phyloP scores from a whole-genome alignment of 2,113 vertebrate genomes.

The Lophotis ruficrista region DNA sequence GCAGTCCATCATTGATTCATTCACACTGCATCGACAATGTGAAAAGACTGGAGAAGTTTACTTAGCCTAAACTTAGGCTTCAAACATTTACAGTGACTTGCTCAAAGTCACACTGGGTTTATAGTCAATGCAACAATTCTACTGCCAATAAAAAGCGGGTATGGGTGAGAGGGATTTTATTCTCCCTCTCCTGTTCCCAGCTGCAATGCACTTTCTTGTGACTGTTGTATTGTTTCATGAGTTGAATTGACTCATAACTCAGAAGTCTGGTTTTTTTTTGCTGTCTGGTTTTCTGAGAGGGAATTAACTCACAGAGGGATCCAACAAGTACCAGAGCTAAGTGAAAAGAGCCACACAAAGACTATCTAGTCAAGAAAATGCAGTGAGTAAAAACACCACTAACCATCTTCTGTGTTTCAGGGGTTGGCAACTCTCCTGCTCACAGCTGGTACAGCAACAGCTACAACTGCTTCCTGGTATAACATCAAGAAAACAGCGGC shows the following conservation, averaged over 20 bases:
- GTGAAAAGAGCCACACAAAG: neutral
- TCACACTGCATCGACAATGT: neutral
- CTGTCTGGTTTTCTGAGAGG: neutral
- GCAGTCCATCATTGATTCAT: neutral
- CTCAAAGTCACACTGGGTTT: neutral
- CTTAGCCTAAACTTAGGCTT: too few relatives aligned
- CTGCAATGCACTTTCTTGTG: neutral
- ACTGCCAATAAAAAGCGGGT: neutral
- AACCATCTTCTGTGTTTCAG: constrained; percentile 62
- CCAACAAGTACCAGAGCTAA: neutral
- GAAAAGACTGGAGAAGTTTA: neutral
- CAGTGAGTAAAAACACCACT: neutral
- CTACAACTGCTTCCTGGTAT: constrained; percentile 74
- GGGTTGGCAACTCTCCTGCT: constrained; percentile 73
- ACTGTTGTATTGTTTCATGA: neutral
- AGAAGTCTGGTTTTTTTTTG: neutral
- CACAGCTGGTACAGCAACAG: constrained; percentile 43
- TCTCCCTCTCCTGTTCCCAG: neutral
- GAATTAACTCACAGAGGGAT: neutral
- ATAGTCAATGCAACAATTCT: neutral
- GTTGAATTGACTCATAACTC: neutral
- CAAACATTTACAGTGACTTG: neutral
- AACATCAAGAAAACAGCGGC: constrained; percentile 73
- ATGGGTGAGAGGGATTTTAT: neutral
- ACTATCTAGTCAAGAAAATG: neutral